phyloP scores from a whole-genome alignment of 2,797 vertebrate species.

The Lates japonicus region DNA sequence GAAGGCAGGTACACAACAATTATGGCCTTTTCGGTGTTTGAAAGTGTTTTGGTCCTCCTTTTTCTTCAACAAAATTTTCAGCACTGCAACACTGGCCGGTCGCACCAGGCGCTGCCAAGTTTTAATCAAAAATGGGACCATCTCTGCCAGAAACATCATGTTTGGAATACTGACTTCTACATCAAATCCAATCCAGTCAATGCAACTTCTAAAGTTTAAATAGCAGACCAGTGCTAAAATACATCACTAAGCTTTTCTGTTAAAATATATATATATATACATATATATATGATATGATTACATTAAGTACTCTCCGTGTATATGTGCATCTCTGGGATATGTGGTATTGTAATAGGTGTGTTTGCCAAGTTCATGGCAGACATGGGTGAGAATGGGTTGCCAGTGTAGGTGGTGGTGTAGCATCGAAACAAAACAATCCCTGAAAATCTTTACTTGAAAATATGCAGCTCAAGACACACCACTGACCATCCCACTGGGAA shows the following conservation, averaged over 20 bases:
- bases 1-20: not conserved
- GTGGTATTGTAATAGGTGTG: not conserved
- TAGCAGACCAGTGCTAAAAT: conserved; percentile 20
- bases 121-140: conserved; percentile 18
- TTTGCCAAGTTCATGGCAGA: not conserved
- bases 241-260: conserved; percentile 4
- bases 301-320: conserved; percentile 3
- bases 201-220: conserved; percentile 38
- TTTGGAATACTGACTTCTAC: conserved; percentile 26
- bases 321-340: conserved; percentile 1
- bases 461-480: conserved; percentile 37
- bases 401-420: conserved; percentile 1
- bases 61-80: not conserved
- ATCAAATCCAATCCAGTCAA: conserved; percentile 10
- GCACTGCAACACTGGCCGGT: not conserved
- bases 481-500: conserved; percentile 55
- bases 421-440: conserved; percentile 17
- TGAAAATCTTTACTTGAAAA: conserved; percentile 46
- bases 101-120: not conserved
- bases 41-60: not conserved
- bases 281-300: no score
- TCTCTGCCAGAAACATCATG: conserved; percentile 29
- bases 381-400: not conserved
- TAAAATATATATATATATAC: no score
- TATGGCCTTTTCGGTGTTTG: not conserved